phyloP scores from a whole-genome alignment of 1,140 invertebrate species.

The Radopholus similis region DNA sequence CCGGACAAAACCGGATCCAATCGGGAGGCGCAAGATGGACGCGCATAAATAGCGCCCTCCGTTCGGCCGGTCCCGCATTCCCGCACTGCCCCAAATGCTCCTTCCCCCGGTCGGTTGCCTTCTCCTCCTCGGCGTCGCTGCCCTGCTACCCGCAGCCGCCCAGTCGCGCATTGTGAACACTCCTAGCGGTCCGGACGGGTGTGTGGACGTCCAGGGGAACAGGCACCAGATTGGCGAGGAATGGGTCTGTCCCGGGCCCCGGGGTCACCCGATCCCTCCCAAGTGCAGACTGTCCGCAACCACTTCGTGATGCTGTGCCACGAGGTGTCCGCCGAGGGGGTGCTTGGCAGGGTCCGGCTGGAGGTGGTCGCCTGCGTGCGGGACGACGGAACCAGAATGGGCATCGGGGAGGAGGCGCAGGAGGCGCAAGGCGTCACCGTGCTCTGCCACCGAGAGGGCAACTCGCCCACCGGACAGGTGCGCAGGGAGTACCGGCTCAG shows the following conservation, averaged over 20 bases:
- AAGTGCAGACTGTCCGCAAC: not conserved
- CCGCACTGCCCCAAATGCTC: too few species aligned
- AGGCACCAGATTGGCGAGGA: not conserved
- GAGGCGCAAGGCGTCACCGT: not conserved
- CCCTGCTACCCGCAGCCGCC: too few species aligned
- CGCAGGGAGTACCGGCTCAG: conserved; percentile 3
- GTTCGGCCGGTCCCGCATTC: too few species aligned
- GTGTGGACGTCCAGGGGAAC: too few species aligned
- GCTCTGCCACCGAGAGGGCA: not conserved
- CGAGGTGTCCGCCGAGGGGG: not conserved
- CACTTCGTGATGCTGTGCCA: conserved; percentile 2
- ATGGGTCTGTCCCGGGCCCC: not conserved
- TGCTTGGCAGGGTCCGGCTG: too few species aligned
- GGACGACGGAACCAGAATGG: not conserved
- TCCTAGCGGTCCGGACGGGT: too few species aligned
- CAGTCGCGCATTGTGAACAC: too few species aligned
- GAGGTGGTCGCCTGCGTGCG: not conserved
- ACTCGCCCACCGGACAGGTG: not conserved
- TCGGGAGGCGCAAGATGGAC: too few species aligned
- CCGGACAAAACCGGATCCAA: too few species aligned
- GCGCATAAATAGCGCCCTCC: too few species aligned
- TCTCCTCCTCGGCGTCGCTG: too few species aligned
- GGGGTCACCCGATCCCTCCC: not conserved
- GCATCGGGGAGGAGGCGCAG: not conserved
- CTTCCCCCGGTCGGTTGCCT: too few species aligned